phyloP scores from a whole-genome alignment of 1,140 invertebrate species.

The Lepidurus apus region DNA sequence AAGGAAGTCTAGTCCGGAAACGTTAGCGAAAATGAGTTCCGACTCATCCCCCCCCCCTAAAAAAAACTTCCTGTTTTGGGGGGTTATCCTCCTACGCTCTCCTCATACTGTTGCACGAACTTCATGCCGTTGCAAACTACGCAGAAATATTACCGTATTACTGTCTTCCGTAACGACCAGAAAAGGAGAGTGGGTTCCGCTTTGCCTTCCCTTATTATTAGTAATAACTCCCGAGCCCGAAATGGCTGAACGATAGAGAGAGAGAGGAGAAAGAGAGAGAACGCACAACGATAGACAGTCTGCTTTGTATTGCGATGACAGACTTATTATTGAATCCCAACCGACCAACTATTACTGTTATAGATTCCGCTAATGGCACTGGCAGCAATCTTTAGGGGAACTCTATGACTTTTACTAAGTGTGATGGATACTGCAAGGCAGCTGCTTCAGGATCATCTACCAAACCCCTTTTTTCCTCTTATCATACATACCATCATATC shows the following conservation, averaged over 20 bases:
- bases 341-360: not conserved
- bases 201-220: too few species aligned
- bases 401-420: constrained; percentile 7
- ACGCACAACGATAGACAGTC: not conserved
- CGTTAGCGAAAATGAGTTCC: constrained; percentile 21
- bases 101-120: too few species aligned
- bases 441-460: not conserved
- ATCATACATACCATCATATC: too few species aligned
- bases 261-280: not conserved
- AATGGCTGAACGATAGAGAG: too few species aligned
- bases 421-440: not conserved
- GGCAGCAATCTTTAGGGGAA: not conserved
- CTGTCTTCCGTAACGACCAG: too few species aligned
- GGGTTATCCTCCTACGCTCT: too few species aligned
- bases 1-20: not conserved
- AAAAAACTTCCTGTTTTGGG: not conserved
- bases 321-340: not conserved
- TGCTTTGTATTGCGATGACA: not conserved
- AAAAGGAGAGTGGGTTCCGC: too few species aligned
- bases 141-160: too few species aligned
- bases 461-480: not conserved
- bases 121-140: too few species aligned
- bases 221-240: too few species aligned
- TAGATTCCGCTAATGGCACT: not conserved
- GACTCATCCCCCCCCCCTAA: not conserved